Base-by-base conservation (phyloP, 2,888 invertebrate genomes). In the Bibio marci region DNA sequence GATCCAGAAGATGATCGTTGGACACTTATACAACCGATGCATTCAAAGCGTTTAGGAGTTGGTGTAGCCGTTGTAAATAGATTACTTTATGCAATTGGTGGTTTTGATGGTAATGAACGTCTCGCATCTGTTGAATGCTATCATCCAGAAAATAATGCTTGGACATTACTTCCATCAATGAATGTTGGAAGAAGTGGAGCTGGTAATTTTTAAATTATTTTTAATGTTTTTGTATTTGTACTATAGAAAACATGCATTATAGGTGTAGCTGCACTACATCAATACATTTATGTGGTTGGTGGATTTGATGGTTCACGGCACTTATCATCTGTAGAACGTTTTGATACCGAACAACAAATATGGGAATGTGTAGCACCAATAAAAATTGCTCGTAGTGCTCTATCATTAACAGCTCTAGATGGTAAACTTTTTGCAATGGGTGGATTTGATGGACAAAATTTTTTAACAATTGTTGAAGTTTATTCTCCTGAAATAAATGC, bases 211-310 rank as follows among this genome's bases (percentile, higher is more conserved):
- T 39, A 4, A 15, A 28, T 39, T 33, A 19, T n/a, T n/a, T n/a
- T n/a, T n/a, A n/a, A n/a, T n/a, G n/a, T n/a, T n/a, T n/a, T n/a
- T n/a, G n/a, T n/a, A n/a, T n/a, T n/a, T n/a, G n/a, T n/a, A n/a
- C n/a, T n/a, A n/a, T n/a, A n/a, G 30, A 31, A 41, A 38, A 18
- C 31, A 17, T 37, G 28, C 10, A 12, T 12, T 27, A 15, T 27
- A 32, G 14, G 31, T 35, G 30, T 36, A 36, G 33, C 34, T 13
- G 32, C 35, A 12, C 66, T 90, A 51, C 82, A 81, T 52, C 85
- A 87, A 54, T 80, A 70, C 57, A 81, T 92, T 47, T 92, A 85
- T 60, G 90, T 88, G n/a, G 80, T 91, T 42, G 92, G 92, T 37
- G 92, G 92, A n/a, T 91, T 87, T 60, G 87, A 91, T 63, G 88